A percentile compares a stretch with the other conserved stretches of the same genome.
Evolutionary conservation across 2,113 vertebrate genomes (phyloP).

Genomic region (Leucosticte australis): DNA sequence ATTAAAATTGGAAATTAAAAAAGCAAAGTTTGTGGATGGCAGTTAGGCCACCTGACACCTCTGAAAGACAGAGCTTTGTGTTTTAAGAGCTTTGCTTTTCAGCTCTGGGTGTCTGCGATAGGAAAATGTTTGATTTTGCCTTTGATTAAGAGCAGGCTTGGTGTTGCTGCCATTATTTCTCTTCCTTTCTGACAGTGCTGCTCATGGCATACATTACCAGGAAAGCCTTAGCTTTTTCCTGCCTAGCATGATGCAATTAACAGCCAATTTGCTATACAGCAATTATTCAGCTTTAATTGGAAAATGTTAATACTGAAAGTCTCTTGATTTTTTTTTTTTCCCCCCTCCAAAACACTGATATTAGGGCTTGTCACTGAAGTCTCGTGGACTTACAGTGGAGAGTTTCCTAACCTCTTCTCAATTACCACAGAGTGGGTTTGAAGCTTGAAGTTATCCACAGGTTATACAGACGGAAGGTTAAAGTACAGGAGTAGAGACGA

Average conservation of each 20-base stretch:
- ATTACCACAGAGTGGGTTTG: slow-evolving; percentile 29
- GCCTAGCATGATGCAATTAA: background rate
- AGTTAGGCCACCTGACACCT: background rate
- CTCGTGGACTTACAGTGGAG: background rate
- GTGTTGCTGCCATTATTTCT: background rate
- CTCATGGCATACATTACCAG: background rate
- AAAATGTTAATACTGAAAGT: background rate
- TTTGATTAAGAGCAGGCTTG: background rate
- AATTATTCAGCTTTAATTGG: background rate
- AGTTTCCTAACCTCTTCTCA: slow-evolving; percentile 34
- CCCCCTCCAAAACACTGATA: background rate
- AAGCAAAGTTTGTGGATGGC: background rate
- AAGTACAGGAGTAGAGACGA: slow-evolving; percentile 21
- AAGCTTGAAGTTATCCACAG: slow-evolving; percentile 44
- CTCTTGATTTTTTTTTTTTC: background rate
- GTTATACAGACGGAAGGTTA: slow-evolving; percentile 40
- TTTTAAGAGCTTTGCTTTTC: background rate
- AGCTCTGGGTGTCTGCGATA: background rate
- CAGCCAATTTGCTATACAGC: background rate
- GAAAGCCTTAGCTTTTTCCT: background rate
- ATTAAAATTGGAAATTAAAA: background rate
- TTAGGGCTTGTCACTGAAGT: background rate
- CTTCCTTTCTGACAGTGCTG: background rate
- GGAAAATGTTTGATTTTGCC: background rate
- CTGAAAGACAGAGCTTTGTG: background rate